Percentiles rank a stretch among this genome's conserved stretches.
Evolutionary conservation across 35 echinoderm and acorn worm genomes (phyloP).

Genomic region (Patiria miniata): DNA sequence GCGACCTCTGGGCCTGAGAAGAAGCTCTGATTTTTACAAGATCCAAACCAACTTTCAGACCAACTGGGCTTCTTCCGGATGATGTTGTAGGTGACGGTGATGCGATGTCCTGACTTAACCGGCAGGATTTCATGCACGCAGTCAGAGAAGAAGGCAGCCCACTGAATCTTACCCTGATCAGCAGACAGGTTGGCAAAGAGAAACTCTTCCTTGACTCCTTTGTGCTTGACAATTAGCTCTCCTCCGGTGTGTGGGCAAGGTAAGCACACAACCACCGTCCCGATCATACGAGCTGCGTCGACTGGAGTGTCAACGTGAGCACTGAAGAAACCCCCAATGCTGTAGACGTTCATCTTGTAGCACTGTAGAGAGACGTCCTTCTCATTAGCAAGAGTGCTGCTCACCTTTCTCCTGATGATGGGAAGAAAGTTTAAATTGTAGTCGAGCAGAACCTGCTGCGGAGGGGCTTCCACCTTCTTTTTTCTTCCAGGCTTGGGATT

Average conservation of each 20-base stretch:
- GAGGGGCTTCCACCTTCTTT: too few species aligned
- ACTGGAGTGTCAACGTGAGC: slow-evolving; percentile 10
- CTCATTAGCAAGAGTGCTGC: background rate
- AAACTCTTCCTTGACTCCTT: slow-evolving; percentile 10
- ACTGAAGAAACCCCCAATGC: slow-evolving; percentile 1
- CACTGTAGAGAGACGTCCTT: background rate
- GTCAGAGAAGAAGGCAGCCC: background rate
- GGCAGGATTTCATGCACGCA: slow-evolving; percentile 7
- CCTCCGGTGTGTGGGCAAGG: background rate
- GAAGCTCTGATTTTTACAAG: background rate
- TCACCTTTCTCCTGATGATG: background rate
- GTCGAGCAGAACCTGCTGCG: too few species aligned
- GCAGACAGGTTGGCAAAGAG: background rate
- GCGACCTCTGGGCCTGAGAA: background rate
- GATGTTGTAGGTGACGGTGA: background rate
- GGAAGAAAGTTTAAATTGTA: background rate
- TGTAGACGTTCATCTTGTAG: background rate
- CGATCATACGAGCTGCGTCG: background rate
- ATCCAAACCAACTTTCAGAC: background rate
- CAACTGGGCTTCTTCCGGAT: background rate
- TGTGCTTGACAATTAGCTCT: background rate
- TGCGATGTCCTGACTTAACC: background rate
- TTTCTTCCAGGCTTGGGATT: too few species aligned
- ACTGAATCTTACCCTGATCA: slow-evolving; percentile 8
- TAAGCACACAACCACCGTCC: background rate